Conservation (phyloP, 35 echinoderm and acorn worm genomes). For the Apostichopus parvimensis region DNA sequence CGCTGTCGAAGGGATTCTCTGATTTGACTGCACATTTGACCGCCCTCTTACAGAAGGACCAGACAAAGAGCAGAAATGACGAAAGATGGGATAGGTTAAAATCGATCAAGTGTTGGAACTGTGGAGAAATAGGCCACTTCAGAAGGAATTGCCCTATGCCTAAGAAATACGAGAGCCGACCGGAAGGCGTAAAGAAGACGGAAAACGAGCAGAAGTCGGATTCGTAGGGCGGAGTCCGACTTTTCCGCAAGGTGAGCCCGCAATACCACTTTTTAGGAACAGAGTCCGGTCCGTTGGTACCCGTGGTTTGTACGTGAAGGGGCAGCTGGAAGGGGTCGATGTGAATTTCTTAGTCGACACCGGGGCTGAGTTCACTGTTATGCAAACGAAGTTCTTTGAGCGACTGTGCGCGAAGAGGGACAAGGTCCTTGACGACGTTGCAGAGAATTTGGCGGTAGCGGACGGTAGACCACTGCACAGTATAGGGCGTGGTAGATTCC, state of each 20-base stretch:
- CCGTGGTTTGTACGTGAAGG: no score
- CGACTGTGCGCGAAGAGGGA: no score
- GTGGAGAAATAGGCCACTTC: no score
- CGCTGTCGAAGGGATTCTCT: conserved; percentile 6
- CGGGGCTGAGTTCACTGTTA: no score
- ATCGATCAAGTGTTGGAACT: neutral
- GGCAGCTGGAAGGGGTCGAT: no score
- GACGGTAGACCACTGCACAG: conserved; percentile 20
- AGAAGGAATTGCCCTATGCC: no score
- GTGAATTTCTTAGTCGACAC: no score
- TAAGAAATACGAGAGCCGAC: neutral
- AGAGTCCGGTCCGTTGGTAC: no score
- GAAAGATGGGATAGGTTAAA: neutral
- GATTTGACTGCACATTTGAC: conserved; percentile 25
- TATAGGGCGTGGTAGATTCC: conserved; percentile 35
- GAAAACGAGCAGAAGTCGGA: conserved; percentile 41
- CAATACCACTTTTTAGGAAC: no score
- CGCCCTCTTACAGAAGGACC: neutral
- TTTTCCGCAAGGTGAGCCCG: conserved; percentile 6
- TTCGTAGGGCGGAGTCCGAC: conserved; percentile 41
- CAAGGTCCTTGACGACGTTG: neutral
- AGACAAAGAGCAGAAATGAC: neutral
- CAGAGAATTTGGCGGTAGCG: neutral
- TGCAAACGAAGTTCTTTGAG: no score
- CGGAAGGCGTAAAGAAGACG: neutral